Percentiles rank a stretch among this genome's conserved stretches.
These are phyloP conservation scores for Leucoma salicis DNA, from an alignment of 2,888 invertebrate genomes.

Conservation along the genomic window DNA sequence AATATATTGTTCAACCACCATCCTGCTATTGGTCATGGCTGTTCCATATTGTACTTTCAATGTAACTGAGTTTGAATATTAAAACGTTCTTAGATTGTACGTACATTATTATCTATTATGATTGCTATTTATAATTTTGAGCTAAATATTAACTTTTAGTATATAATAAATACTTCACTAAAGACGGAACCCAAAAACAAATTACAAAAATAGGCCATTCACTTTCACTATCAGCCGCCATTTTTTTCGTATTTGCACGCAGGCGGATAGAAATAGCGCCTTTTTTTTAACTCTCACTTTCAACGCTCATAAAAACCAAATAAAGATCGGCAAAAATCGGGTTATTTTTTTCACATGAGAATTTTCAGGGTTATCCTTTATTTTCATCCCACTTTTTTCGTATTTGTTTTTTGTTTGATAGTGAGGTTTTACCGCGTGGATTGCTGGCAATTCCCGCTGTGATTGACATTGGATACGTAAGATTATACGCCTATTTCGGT, in stretches of 20 bases:
- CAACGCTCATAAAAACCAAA: constrained; percentile 73
- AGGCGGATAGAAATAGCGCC: constrained; percentile 77
- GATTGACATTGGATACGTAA: constrained; percentile 19
- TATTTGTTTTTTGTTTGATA: constrained; percentile 44
- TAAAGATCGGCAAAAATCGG: constrained; percentile 70
- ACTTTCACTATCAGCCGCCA: constrained; percentile 57
- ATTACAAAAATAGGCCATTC: constrained; percentile 75
- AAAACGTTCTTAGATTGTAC: too few species aligned
- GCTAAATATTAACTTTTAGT: too few species aligned
- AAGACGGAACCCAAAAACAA: constrained; percentile 30
- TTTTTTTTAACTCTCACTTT: constrained; percentile 76
- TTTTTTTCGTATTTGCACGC: constrained; percentile 63
- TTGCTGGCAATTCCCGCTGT: constrained; percentile 2
- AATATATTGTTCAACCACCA: too few species aligned
- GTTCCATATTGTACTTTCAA: too few species aligned
- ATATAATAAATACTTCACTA: too few species aligned
- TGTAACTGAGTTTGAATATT: too few species aligned
- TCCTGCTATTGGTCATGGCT: too few species aligned
- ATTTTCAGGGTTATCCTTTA: constrained; percentile 60
- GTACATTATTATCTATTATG: too few species aligned
- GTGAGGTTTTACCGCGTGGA: constrained; percentile 23
- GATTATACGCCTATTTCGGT: constrained; percentile 17
- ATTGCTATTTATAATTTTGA: too few species aligned
- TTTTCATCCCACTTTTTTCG: constrained; percentile 42
- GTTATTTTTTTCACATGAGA: constrained; percentile 52